phyloP scores from a whole-genome alignment of 2,888 invertebrate genomes.

The Pyrgus malvae region DNA sequence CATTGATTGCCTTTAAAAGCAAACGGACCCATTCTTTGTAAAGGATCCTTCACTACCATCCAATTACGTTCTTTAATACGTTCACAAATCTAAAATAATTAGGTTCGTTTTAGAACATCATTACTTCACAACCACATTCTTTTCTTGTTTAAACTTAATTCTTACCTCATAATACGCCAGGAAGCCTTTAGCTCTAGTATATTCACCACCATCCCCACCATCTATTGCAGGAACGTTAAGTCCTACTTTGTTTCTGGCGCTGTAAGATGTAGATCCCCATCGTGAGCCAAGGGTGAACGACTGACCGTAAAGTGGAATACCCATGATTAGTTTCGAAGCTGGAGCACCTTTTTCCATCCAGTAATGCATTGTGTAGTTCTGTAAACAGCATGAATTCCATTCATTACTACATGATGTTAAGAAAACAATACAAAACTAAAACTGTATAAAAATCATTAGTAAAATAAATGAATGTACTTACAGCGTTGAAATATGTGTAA shows the following conservation, averaged over 20 bases:
- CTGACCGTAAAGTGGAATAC: constrained; percentile 94
- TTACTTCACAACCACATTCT: no score
- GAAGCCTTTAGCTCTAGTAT: constrained; percentile 92
- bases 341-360: constrained; percentile 94
- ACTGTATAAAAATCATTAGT: not conserved
- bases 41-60: constrained; percentile 90
- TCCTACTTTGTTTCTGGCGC: constrained; percentile 70
- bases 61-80: constrained; percentile 89
- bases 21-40: constrained; percentile 92
- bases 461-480: constrained; percentile 57
- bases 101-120: no score
- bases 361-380: constrained; percentile 94
- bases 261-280: constrained; percentile 49
- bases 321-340: constrained; percentile 91
- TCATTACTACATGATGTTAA: not conserved
- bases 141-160: no score
- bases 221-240: constrained; percentile 89
- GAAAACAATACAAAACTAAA: no score
- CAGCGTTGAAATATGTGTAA: constrained; percentile 90
- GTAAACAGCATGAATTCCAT: constrained; percentile 4
- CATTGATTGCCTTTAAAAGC: constrained; percentile 94
- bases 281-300: constrained; percentile 86
- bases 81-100: constrained; percentile 87
- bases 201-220: constrained; percentile 92
- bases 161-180: constrained; percentile 92